These are phyloP conservation scores for Lepidurus apus DNA, from an alignment of 1,140 invertebrate species.

Conservation along the genomic window DNA sequence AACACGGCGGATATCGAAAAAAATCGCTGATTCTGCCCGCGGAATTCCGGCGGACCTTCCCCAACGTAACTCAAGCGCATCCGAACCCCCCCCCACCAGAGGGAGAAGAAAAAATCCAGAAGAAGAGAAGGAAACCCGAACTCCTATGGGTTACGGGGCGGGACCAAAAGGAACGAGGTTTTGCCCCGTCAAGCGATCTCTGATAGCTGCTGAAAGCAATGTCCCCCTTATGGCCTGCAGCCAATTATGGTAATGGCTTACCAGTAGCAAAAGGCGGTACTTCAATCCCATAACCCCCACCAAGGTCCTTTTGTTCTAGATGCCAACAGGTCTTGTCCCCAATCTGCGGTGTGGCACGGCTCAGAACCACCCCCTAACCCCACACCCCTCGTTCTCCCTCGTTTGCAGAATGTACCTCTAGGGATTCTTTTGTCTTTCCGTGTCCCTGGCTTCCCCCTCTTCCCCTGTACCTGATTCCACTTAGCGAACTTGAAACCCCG, in stretches of 20 bases:
- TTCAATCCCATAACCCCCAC: not conserved
- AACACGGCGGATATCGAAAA: not conserved
- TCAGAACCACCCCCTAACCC: not conserved
- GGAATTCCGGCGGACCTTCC: not conserved
- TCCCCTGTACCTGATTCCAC: not conserved
- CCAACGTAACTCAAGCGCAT: not conserved
- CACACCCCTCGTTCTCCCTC: not conserved
- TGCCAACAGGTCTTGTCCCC: slow-evolving; percentile 20
- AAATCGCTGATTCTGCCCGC: not conserved
- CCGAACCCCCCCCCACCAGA: not conserved
- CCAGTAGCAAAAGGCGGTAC: not conserved
- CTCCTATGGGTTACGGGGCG: not conserved
- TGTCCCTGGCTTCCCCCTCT: not conserved
- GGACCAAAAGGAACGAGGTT: not conserved
- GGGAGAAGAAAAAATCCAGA: not conserved
- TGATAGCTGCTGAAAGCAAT: not conserved
- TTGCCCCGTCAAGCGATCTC: not conserved
- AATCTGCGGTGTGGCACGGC: not conserved
- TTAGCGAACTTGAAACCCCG: not conserved
- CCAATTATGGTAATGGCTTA: slow-evolving; percentile 11
- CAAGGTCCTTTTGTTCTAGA: not conserved
- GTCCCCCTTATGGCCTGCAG: slow-evolving; percentile 14
- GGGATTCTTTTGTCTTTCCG: not conserved
- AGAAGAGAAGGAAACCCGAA: not conserved
- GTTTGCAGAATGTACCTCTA: slow-evolving; percentile 1